Conservation (phyloP, 2,797 vertebrate species). For the Platalea minor region DNA sequence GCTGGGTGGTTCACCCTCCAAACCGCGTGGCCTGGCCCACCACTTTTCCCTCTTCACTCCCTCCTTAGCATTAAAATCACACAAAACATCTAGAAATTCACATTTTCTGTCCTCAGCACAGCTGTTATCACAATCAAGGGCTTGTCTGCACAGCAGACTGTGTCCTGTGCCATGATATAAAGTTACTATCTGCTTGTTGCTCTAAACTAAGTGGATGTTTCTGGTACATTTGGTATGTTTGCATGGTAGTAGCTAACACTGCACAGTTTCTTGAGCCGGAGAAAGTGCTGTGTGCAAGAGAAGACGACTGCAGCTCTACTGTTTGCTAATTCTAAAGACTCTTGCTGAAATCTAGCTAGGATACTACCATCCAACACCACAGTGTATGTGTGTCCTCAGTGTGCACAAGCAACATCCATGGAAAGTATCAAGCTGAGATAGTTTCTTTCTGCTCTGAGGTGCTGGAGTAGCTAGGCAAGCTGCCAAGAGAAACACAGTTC, state of each 20-base stretch:
- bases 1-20: neutral
- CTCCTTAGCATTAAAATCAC: neutral
- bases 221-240: neutral
- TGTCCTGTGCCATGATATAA: neutral
- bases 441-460: neutral
- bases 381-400: too few relatives aligned
- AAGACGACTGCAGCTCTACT: neutral
- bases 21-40: fast-evolving
- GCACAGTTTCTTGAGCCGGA: neutral
- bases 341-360: neutral
- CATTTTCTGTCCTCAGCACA: neutral
- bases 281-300: neutral
- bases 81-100: neutral
- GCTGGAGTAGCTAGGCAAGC: neutral
- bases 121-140: neutral
- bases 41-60: neutral
- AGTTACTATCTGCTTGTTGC: neutral
- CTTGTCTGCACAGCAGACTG: neutral
- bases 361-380: neutral
- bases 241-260: neutral
- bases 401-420: neutral
- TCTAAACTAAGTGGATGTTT: neutral
- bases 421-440: neutral
- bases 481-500: neutral
- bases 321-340: neutral